Conservation (phyloP, 1,140 invertebrate species). For the Psix sp. region DNA sequence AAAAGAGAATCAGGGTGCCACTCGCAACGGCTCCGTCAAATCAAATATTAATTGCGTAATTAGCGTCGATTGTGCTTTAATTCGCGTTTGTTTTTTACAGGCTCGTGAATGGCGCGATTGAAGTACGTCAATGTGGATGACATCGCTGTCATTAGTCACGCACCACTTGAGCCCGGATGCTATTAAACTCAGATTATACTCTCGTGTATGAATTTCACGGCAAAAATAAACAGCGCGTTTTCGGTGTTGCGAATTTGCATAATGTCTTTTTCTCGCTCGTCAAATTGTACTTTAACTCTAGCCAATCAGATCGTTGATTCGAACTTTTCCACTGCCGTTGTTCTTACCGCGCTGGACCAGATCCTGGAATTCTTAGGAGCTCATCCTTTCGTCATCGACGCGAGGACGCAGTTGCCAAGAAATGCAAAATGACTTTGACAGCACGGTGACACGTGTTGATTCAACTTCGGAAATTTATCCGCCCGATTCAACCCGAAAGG, state of each 20-base stretch:
- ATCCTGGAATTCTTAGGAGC: constrained; percentile 4
- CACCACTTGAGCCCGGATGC: constrained; percentile 49
- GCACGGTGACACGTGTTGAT: constrained; percentile 14
- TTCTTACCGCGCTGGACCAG: constrained; percentile 28
- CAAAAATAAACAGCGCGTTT: constrained; percentile 26
- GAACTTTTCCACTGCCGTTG: constrained; percentile 6
- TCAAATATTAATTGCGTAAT: constrained; percentile 74
- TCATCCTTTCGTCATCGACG: background rate
- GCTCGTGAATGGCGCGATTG: constrained; percentile 23
- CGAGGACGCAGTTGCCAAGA: no score
- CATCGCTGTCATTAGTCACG: constrained; percentile 63
- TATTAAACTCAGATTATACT: constrained; percentile 68
- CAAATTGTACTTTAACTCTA: constrained; percentile 10
- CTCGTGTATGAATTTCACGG: constrained; percentile 10
- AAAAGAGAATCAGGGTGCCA: constrained; percentile 67
- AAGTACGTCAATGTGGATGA: constrained; percentile 49
- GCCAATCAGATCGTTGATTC: constrained; percentile 15
- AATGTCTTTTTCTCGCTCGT: constrained; percentile 7
- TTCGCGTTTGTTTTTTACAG: constrained; percentile 63
- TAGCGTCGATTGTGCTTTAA: constrained; percentile 72
- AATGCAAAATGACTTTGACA: constrained; percentile 4
- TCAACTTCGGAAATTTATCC: background rate
- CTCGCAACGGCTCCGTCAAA: constrained; percentile 55
- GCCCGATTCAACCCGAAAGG: constrained; percentile 10
- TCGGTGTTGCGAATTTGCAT: constrained; percentile 17